phyloP scores from a whole-genome alignment of 2,113 vertebrate species.

The Callipepla californica region DNA sequence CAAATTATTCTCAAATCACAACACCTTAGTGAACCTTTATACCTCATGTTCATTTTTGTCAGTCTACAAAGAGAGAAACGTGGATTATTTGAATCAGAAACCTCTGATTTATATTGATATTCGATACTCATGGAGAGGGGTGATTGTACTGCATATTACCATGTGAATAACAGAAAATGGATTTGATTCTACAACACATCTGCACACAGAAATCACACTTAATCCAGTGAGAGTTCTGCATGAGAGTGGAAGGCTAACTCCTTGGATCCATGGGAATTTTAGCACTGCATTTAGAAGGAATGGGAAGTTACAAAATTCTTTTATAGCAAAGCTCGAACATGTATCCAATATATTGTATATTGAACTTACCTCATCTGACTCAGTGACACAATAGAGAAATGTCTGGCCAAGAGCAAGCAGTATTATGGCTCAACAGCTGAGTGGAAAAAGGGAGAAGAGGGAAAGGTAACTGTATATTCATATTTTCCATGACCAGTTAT shows the following conservation, averaged over 20 bases:
- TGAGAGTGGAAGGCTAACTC: neutral
- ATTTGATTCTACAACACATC: neutral
- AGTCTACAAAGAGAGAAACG: neutral
- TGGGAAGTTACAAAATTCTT: neutral
- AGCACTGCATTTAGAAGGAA: neutral
- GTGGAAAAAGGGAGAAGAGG: neutral
- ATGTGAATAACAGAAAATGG: neutral
- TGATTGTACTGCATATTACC: neutral
- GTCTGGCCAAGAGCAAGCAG: neutral
- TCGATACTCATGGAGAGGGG: neutral
- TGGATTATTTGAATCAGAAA: neutral
- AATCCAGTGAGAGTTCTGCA: neutral
- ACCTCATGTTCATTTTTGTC: slow-evolving; percentile 7
- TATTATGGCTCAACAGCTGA: neutral
- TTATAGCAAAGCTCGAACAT: neutral
- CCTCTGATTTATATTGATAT: neutral
- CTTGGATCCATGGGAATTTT: neutral
- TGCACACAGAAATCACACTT: neutral
- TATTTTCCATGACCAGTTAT: neutral
- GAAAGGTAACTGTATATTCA: neutral
- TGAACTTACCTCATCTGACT: neutral
- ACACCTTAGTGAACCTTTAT: neutral
- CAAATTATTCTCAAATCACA: slow-evolving; percentile 28
- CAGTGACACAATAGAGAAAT: neutral
- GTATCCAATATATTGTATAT: neutral